Evolutionary conservation across 2,888 invertebrate species (phyloP), one percentile per base, ranked within the genome.

Genomic region (Tholera decimalis): DNA sequence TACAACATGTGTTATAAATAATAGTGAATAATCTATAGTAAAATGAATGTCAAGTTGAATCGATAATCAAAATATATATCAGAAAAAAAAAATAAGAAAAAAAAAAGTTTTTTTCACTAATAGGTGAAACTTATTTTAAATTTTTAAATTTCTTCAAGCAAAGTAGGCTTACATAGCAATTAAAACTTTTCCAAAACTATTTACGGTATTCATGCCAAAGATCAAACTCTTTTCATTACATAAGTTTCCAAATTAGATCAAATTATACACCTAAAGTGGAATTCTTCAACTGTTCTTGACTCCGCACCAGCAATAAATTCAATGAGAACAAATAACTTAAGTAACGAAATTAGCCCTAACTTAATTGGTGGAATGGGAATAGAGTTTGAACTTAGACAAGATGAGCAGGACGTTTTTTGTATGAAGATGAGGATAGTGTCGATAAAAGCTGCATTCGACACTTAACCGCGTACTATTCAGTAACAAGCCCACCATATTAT

Each of bases 321-420:
- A 86, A 85, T 86, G 85, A 86, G 89, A 92, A 91, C 92, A 92
- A 92, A 92, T 91, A 92, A 90, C 88, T 92, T 84, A 83, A 88
- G 86, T 88, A 85, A 85, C 86, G 87, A 89, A 91, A 91, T 92
- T 91, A 90, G 87, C 87, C 89, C 77, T 84, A 85, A 89, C 86
- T 87, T 91, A 91, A 91, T 91, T 90, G 89, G 87, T 85, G 86
- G 79, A 81, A 79, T 84, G 90, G 88, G 91, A 90, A 89, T 90
- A 87, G 85, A 87, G 85, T 86, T 87, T 83, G 76, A 73, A 87
- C 81, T 86, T 77, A 62, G 62, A 75, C 85, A 76, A 79, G 72
- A 86, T 76, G 82, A 75, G 73, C 73, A 59, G 56, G 79, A 87
- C 84, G 85, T 84, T 87, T 83, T 87, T 84, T 85, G 82, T 83